Percentiles rank a stretch among this genome's conserved stretches.
Conservation (phyloP, 2,888 invertebrate genomes). For the Synergus umbraculus region DNA sequence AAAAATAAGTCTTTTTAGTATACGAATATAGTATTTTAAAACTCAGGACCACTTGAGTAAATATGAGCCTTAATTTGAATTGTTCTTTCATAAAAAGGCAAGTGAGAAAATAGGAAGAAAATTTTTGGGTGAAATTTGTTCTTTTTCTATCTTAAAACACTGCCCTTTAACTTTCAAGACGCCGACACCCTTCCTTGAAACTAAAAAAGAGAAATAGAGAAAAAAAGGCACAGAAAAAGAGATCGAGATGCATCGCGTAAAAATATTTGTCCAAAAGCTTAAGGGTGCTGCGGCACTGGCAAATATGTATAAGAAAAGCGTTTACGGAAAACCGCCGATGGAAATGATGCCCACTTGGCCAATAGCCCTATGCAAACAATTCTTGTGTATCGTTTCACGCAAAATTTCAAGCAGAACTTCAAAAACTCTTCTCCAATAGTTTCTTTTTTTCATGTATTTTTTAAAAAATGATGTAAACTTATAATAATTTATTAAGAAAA, state of each 20-base stretch:
- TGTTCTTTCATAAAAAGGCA: background rate
- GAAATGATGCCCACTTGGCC: slow-evolving; percentile 52
- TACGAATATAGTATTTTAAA: background rate
- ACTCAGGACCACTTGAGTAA: background rate
- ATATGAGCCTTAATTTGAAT: background rate
- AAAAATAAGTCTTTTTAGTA: background rate
- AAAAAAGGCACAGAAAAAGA: background rate
- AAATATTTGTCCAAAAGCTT: slow-evolving; percentile 39
- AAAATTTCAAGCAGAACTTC: background rate
- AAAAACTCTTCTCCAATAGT: background rate
- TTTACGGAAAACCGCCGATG: slow-evolving; percentile 47
- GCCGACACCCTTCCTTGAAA: slow-evolving; percentile 1
- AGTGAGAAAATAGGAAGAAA: slow-evolving; percentile 25
- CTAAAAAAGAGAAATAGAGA: slow-evolving; percentile 20
- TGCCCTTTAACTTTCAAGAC: slow-evolving; percentile 16
- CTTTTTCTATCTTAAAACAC: slow-evolving; percentile 24
- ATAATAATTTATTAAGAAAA: background rate
- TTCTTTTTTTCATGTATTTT: background rate
- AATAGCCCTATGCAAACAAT: slow-evolving; percentile 60
- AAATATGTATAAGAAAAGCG: slow-evolving; percentile 21
- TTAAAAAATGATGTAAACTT: background rate
- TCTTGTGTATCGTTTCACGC: slow-evolving; percentile 27
- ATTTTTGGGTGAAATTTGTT: slow-evolving; percentile 31
- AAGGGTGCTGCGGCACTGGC: slow-evolving; percentile 21
- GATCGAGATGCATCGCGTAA: background rate